Evolutionary conservation across 2,113 vertebrate species (phyloP).

Genomic region (Sinocyclocheilus grahami): DNA sequence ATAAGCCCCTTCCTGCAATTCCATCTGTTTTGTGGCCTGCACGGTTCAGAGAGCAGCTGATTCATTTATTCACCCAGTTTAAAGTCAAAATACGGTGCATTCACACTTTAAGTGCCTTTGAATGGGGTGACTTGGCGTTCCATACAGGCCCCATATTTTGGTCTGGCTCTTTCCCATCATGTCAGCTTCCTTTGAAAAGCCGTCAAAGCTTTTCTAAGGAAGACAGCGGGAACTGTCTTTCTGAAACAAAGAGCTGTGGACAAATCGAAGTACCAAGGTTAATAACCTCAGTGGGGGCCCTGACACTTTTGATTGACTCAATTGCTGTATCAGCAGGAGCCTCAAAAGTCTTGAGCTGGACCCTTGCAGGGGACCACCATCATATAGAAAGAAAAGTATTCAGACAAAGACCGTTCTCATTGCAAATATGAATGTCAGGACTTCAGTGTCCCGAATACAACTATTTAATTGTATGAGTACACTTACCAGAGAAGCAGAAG

Average conservation of each 20-base stretch:
- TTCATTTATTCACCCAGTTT: constrained; percentile 6
- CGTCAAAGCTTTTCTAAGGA: constrained; percentile 43
- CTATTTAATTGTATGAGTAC: constrained; percentile 46
- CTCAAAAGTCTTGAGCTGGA: constrained; percentile 42
- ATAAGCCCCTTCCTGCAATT: neutral
- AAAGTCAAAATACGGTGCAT: constrained; percentile 31
- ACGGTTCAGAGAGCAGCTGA: constrained; percentile 20
- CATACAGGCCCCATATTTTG: constrained; percentile 23
- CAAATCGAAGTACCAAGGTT: constrained; percentile 47
- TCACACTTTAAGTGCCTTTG: constrained; percentile 30
- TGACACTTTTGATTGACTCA: constrained; percentile 43
- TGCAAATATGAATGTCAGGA: constrained; percentile 45
- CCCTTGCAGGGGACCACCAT: constrained; percentile 2
- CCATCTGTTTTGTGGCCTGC: neutral
- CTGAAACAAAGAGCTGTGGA: constrained; percentile 54
- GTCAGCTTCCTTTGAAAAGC: constrained; percentile 44
- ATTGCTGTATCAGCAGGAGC: constrained; percentile 26
- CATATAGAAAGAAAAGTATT: neutral
- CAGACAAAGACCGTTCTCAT: constrained; percentile 48
- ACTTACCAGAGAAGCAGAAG: constrained; percentile 40
- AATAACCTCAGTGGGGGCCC: constrained; percentile 51
- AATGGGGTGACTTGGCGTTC: constrained; percentile 32
- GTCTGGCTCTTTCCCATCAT: constrained; percentile 43
- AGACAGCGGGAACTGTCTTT: constrained; percentile 55
- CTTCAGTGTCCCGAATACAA: constrained; percentile 37